Evolutionary conservation across 2,888 invertebrate genomes (phyloP).

Genomic region (Mythimna lalbum): DNA sequence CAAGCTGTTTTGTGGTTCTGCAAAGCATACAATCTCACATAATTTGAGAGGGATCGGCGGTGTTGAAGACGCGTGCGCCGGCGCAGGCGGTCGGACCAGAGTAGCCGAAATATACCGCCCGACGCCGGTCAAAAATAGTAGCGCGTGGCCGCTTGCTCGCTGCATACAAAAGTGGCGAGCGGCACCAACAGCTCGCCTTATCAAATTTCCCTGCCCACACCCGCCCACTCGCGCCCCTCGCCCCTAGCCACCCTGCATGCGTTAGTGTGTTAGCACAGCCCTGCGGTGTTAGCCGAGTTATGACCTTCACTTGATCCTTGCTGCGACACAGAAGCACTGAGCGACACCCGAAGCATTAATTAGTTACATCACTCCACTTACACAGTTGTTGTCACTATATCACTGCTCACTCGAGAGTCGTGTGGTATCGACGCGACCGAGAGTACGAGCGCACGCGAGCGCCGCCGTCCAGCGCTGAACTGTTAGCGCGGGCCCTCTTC

Average conservation of each 20-base stretch:
- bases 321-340: slow-evolving; percentile 80
- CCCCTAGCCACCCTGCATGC: slow-evolving; percentile 73
- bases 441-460: slow-evolving; percentile 73
- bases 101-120: slow-evolving; percentile 78
- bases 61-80: slow-evolving; percentile 50
- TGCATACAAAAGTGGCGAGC: slow-evolving; percentile 89
- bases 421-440: slow-evolving; percentile 68
- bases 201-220: slow-evolving; percentile 89
- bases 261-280: slow-evolving; percentile 88
- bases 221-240: slow-evolving; percentile 77
- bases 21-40: slow-evolving; percentile 54
- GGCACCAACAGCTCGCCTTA: slow-evolving; percentile 82
- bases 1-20: slow-evolving; percentile 57
- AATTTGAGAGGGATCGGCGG: slow-evolving; percentile 45
- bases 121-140: slow-evolving; percentile 87
- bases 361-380: slow-evolving; percentile 86
- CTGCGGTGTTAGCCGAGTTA: slow-evolving; percentile 73
- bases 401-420: slow-evolving; percentile 72
- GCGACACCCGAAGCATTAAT: slow-evolving; percentile 74
- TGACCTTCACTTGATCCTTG: slow-evolving; percentile 76
- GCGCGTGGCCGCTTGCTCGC: slow-evolving; percentile 72
- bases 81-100: slow-evolving; percentile 64
- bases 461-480: slow-evolving; percentile 80
- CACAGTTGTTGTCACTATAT: slow-evolving; percentile 74
- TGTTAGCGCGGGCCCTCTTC: slow-evolving; percentile 75